These are phyloP conservation scores for Notocelia uddmanniana DNA, from an alignment of 2,888 invertebrate genomes.

Conservation along the genomic window DNA sequence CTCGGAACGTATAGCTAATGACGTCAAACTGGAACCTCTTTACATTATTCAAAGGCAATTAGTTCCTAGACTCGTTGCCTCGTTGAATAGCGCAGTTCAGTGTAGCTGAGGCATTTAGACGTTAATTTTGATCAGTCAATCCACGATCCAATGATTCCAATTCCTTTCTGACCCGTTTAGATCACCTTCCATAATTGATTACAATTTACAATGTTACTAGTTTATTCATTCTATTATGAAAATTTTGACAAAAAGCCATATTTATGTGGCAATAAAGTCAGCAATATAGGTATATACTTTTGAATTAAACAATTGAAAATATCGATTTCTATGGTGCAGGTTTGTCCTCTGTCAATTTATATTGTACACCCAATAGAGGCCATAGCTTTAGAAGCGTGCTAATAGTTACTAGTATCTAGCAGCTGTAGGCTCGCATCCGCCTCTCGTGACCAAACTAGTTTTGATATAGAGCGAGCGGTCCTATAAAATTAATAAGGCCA, in stretches of 20 bases:
- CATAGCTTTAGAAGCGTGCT: constrained; percentile 20
- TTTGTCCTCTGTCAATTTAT: not conserved
- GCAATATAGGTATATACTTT: no score
- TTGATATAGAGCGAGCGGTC: constrained; percentile 69
- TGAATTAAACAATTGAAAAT: not conserved
- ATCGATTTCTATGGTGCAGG: not conserved
- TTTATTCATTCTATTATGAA: no score
- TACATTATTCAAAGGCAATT: constrained; percentile 34
- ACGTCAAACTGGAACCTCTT: constrained; percentile 9
- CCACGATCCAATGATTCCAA: constrained; percentile 12
- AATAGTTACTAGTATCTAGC: constrained; percentile 23
- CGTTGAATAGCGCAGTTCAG: not conserved
- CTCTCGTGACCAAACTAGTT: constrained; percentile 67
- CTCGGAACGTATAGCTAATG: constrained; percentile 20
- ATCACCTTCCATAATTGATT: not conserved
- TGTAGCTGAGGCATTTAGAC: not conserved
- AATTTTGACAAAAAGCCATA: no score
- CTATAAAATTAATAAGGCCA: constrained; percentile 82
- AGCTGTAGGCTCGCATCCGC: constrained; percentile 44
- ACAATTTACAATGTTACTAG: not conserved
- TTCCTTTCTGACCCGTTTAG: not conserved
- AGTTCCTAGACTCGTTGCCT: constrained; percentile 12
- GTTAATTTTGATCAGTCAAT: constrained; percentile 10
- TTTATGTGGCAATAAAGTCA: no score
- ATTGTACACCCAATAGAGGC: not conserved